Evolutionary conservation across 2,888 invertebrate species (phyloP), one percentile per base, ranked within the genome.

Genomic region (Trichogramma evanescens): DNA sequence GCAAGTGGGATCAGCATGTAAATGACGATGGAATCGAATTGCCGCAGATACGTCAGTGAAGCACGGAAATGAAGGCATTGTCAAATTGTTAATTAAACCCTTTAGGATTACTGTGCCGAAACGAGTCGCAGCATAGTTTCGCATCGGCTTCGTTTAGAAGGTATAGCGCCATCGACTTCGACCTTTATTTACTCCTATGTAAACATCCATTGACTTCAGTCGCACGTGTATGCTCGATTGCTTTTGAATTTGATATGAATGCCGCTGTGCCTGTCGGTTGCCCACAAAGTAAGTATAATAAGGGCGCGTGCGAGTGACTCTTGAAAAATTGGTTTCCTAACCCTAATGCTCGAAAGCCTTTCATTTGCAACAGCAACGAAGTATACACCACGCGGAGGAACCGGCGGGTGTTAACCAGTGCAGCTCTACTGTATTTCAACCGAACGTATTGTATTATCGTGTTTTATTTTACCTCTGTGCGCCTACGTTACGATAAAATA

Each of bases 51-150:
- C 43, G 4, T n/a, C 9, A 45, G 56, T 46, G 59, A 26, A 54
- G 42, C 54, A 41, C 57, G 59, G 60, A 58, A 61, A 63, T 57
- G 59, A 63, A 61, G 45, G 61, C 61, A 61, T 59, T 61, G 61
- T 56, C 63, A 50, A 50, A 59, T 57, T 61, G 63, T 63, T 63
- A 63, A 63, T 63, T 63, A 61, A 63, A 61, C 42, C 58, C 26
- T 26, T 26, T 26, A 26, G 26, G 26, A 26, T 26, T 26, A 26
- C 26, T 52, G 44, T 53, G 48, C 46, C 41, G 40, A 10, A 49
- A 58, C 52, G 58, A 56, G 53, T 50, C 44, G 41, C 45, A 38
- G 40, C 9, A 6, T 48, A 7, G 46, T 49, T 52, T 53, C 46
- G 41, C 52, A n/a, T 9, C 43, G 50, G 46, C 10, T 51, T 48